These are phyloP conservation scores for Drosophila mimetica DNA, from an alignment of 2,888 invertebrate species.

Conservation along the genomic window DNA sequence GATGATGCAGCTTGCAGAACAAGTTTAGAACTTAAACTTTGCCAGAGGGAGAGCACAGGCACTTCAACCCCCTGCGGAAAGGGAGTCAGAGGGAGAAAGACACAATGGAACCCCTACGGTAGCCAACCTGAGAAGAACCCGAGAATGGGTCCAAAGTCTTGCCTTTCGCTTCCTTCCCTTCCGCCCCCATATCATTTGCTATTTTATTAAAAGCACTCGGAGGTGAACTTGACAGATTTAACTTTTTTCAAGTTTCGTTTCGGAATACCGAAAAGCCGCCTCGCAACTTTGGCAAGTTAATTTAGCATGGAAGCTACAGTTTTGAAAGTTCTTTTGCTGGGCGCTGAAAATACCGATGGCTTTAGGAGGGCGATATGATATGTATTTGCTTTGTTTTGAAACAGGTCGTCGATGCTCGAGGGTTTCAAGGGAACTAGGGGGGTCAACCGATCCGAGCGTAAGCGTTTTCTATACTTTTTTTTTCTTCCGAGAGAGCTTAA, in stretches of 20 bases:
- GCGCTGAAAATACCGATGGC: slow-evolving; percentile 82
- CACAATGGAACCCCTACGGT: slow-evolving; percentile 7
- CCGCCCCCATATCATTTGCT: slow-evolving; percentile 16
- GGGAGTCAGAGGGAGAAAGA: background rate
- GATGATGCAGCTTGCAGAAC: slow-evolving; percentile 62
- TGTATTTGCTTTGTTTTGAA: slow-evolving; percentile 42
- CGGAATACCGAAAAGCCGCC: slow-evolving; percentile 61
- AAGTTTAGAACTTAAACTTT: slow-evolving; percentile 74
- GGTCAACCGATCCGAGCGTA: slow-evolving; percentile 48
- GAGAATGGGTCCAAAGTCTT: slow-evolving; percentile 8
- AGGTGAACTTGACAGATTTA: slow-evolving; percentile 77
- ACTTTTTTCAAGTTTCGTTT: slow-evolving; percentile 76
- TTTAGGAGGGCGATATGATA: slow-evolving; percentile 81
- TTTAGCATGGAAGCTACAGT: slow-evolving; percentile 81
- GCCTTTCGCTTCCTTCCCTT: background rate
- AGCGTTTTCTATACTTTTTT: slow-evolving; percentile 50
- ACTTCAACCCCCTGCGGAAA: background rate
- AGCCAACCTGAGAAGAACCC: slow-evolving; percentile 45
- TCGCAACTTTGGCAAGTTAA: slow-evolving; percentile 77
- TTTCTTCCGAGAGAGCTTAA: slow-evolving; percentile 65
- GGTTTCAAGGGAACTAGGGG: slow-evolving; percentile 2
- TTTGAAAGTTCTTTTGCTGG: slow-evolving; percentile 83
- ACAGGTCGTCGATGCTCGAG: slow-evolving; percentile 39
- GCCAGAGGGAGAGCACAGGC: slow-evolving; percentile 27
- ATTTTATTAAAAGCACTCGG: slow-evolving; percentile 73